Base-by-base conservation (phyloP, 2,113 vertebrate species). In the Struthidea cinerea region DNA sequence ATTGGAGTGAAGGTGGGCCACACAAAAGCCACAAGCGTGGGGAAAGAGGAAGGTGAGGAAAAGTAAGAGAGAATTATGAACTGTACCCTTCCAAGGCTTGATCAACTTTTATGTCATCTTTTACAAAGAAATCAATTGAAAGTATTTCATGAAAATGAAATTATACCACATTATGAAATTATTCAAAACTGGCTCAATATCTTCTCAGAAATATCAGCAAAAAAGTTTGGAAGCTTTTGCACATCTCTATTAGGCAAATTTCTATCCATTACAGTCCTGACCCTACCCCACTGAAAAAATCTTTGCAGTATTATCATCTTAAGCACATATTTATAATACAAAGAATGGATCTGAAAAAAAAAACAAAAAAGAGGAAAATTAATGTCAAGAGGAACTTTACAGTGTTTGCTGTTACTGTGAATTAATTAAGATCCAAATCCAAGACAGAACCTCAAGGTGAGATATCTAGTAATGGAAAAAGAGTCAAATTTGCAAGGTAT, bases 1-100 rank as follows among this genome's bases (percentile, higher is more conserved):
- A 3, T 4, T 7, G 1, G 2, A 0, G 2, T 50, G 35, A 32
- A 32, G 1, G 5, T 8, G 12, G 10, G 3, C 19, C 55, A 21
- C 28, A 55, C 14, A 55, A 55, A 77, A 5, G 5, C 44, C 33
- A 50, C 5, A 32, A n/a, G 7, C 2, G 2, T 47, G 6, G 6
- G 14, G 12, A 22, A 63, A 61, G 5, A 70, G 6, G 26, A 63
- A n/a, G 4, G 23, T 82, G 21, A 69, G 3, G 11, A 65, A 85
- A 74, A 67, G 4, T 13, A 56, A 69, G 20, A 33, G 2, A 39
- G 1, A 46, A 33, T 68, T 55, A 41, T 61, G 26, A 90, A 12
- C 3, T 61, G 33, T 53, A 24, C 4, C 10, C 22, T 81, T 74
- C 24, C 27, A 61, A 84, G 13, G 8, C 9, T 14, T n/a, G 18